Base-by-base conservation (phyloP, 2,888 invertebrate genomes). In the Sarcophaga variegata region DNA sequence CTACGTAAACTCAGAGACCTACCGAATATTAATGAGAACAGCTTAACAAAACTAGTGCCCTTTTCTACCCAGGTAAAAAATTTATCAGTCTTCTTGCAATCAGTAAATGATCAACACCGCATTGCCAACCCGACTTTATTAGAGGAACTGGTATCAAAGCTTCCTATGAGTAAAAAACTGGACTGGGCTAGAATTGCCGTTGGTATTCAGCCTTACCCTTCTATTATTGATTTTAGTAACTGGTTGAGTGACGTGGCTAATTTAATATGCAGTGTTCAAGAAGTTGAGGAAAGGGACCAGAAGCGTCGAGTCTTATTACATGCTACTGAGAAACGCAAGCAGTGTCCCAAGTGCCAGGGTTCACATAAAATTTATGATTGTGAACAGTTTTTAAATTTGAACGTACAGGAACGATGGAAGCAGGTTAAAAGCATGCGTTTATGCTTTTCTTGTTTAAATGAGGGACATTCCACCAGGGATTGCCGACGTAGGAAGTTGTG, bases 41-140 rank as follows among this genome's bases (percentile, higher is more conserved):
- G 74, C 25, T 66, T 89, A 27, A 78, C 70, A 20, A 69, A 75
- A 62, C 20, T 87, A 27, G 72, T 85, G 25, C 83, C 81, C 0
- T 88, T 87, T 69, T 77, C 87, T 0, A 88, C 84, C n/a, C 86
- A 82, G 60, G 81, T 86, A 11, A 84, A 72, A 59, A 88, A 87
- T 25, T 37, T 88, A 8, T 66, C 75, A 1, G 79, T 63, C 59
- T 88, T 88, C 22, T 59, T 88, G 14, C 69, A 87, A 66, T 70
- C 88, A 6, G 81, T 75, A 2, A 63, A 84, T 22, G 85, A 79
- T 45, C 77, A 88, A 27, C 88, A 89, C 4, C 89, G 88, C 60
- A 27, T 87, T 11, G 66, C 74, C 4, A 88, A 87, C 11, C 84
- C 87, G n/a, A 86, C 83, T 37, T 59, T 66, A 17, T 45, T 77